Conservation (phyloP, 2,888 invertebrate species). For the Drosophila mayaguana region DNA sequence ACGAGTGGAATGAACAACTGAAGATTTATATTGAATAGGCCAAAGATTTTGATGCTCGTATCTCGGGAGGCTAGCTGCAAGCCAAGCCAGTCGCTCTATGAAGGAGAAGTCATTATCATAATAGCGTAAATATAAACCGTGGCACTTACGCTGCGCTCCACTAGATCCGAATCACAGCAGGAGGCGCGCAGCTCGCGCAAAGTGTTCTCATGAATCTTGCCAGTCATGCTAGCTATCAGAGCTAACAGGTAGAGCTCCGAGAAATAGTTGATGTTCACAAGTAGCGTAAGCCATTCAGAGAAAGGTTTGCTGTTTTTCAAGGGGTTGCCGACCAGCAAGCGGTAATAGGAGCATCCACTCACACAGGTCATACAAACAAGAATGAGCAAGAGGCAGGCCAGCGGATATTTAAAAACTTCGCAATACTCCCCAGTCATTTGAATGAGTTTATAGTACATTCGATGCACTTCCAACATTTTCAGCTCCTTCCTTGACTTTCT, state of each 20-base stretch:
- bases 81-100: not conserved
- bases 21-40: not conserved
- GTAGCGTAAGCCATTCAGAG: not conserved
- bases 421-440: not conserved
- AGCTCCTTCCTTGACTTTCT: not conserved
- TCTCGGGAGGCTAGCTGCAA: not conserved
- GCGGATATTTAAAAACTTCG: not conserved
- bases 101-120: not conserved
- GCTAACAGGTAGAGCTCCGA: not conserved
- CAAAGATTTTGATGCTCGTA: not conserved
- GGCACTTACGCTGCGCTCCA: not conserved
- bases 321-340: not conserved
- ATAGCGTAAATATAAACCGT: not conserved
- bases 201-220: not conserved
- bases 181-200: not conserved
- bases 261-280: not conserved
- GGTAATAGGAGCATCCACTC: not conserved
- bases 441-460: not conserved
- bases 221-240: not conserved
- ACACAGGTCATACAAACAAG: not conserved
- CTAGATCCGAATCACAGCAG: not conserved
- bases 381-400: not conserved
- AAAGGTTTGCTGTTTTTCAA: rapidly evolving
- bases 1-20: not conserved
- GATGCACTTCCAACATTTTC: not conserved